phyloP scores from a whole-genome alignment of 2,113 vertebrate species.

The Halcyon senegalensis region DNA sequence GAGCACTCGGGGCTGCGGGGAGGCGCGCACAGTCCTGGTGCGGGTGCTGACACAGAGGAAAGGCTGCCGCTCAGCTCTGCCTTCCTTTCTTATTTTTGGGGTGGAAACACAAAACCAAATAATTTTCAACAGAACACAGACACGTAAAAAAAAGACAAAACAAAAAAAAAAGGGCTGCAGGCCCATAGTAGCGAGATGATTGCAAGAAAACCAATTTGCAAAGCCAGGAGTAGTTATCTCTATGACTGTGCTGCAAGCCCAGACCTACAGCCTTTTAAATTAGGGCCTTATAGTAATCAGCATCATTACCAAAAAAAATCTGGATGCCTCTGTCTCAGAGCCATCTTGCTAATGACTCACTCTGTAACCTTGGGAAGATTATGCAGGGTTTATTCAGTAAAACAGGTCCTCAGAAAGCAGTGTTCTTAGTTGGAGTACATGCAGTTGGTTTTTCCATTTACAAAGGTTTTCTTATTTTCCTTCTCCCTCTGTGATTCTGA shows the following conservation, averaged over 20 bases:
- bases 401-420: neutral
- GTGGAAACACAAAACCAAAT: neutral
- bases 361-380: conserved; percentile 28
- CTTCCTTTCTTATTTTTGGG: neutral
- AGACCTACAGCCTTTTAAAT: conserved; percentile 33
- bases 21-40: fast-evolving
- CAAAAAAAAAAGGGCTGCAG: neutral
- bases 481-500: neutral
- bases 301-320: neutral
- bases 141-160: neutral
- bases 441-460: neutral
- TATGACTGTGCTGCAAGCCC: neutral
- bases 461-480: neutral
- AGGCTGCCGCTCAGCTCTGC: neutral
- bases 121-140: neutral
- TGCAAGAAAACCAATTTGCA: conserved; percentile 43
- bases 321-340: conserved; percentile 17
- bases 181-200: neutral
- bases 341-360: conserved; percentile 29
- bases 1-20: neutral
- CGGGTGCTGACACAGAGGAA: neutral
- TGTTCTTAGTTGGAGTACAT: neutral
- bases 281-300: conserved; percentile 47
- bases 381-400: neutral
- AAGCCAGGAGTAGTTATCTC: conserved; percentile 34